A percentile compares a stretch with the other conserved stretches of the same genome.
phyloP scores from a whole-genome alignment of 1,140 invertebrate species.

The Brachionus calyciflorus region DNA sequence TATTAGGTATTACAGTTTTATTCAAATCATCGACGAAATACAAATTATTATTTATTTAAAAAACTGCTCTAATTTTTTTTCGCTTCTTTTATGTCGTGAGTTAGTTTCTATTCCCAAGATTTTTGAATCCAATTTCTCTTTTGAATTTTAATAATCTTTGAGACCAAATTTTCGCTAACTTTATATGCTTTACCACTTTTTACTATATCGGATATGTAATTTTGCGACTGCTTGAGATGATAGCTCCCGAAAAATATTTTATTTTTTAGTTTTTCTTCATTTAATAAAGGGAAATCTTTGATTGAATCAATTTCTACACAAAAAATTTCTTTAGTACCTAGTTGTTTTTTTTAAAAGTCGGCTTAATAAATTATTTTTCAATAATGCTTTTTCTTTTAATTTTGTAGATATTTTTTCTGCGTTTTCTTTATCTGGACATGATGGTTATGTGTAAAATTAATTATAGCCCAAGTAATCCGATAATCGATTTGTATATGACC shows the following conservation, averaged over 20 bases:
- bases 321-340: not conserved
- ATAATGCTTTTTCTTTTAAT: not conserved
- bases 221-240: not conserved
- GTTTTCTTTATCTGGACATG: not conserved
- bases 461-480: not conserved
- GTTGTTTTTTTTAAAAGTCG: not conserved
- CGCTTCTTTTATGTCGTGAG: no score
- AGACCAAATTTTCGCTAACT: no score
- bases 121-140: no score
- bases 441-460: not conserved
- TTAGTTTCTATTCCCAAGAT: no score
- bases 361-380: not conserved
- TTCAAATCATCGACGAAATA: no score
- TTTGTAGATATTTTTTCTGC: not conserved
- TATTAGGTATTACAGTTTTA: no score
- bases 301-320: not conserved
- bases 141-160: no score
- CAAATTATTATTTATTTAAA: no score
- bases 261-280: not conserved
- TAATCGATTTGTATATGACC: slow-evolving; percentile 5
- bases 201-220: not conserved
- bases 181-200: no score
- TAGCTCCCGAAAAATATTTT: not conserved
- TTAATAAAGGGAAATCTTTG: not conserved
- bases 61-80: no score